These are phyloP conservation scores for Thinocorus orbignyianus DNA, from an alignment of 2,113 vertebrate species.

Conservation along the genomic window DNA sequence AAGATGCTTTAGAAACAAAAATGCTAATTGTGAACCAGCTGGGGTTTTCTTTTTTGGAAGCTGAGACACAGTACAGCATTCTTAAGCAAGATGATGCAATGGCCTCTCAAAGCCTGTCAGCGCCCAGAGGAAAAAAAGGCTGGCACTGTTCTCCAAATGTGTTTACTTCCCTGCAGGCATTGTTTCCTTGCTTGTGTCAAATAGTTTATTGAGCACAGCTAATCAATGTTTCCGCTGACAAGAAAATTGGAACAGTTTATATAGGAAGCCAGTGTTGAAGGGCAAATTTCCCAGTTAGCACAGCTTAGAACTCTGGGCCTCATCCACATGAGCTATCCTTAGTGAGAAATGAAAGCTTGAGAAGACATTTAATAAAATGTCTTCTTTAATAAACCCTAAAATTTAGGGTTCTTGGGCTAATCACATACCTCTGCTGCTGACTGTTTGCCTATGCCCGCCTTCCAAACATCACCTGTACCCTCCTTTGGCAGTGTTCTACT, in stretches of 20 bases:
- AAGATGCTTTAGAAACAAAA: slow-evolving; percentile 25
- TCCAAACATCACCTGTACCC: neutral
- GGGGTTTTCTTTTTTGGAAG: slow-evolving; percentile 14
- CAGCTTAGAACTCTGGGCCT: neutral
- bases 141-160: slow-evolving; percentile 60
- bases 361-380: neutral
- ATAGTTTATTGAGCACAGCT: slow-evolving; percentile 65
- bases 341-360: neutral
- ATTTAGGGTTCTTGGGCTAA: neutral
- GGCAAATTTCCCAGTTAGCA: slow-evolving; percentile 46
- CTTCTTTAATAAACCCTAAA: too few relatives aligned
- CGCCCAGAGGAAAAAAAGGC: slow-evolving; percentile 45
- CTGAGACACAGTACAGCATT: slow-evolving; percentile 35
- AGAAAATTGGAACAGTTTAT: slow-evolving; percentile 56
- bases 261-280: slow-evolving; percentile 22
- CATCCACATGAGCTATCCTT: neutral
- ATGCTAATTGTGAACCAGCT: slow-evolving; percentile 32
- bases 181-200: slow-evolving; percentile 68
- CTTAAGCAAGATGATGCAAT: slow-evolving; percentile 53
- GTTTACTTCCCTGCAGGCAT: slow-evolving; percentile 57
- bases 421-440: neutral
- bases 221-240: slow-evolving; percentile 63
- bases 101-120: slow-evolving; percentile 31
- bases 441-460: neutral
- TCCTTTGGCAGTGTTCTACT: neutral